Conservation (phyloP, 2,888 invertebrate genomes). For the Pristionchus entomophagus region DNA sequence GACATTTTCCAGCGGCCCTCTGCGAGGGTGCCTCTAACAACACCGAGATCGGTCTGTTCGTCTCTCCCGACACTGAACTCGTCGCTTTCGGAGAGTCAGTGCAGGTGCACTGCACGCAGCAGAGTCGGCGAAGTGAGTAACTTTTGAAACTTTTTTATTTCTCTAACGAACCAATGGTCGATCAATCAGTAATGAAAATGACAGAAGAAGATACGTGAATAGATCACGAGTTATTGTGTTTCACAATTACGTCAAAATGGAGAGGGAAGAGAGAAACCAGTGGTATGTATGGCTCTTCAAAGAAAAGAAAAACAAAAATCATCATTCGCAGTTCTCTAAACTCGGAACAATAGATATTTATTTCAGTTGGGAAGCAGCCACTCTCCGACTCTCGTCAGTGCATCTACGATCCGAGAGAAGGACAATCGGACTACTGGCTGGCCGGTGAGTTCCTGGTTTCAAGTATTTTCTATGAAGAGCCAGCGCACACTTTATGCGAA, state of each 20-base stretch:
- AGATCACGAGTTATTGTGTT: too few relatives aligned
- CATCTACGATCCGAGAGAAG: conserved; percentile 90
- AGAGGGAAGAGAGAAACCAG: too few relatives aligned
- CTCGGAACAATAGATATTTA: too few relatives aligned
- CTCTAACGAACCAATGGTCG: not conserved
- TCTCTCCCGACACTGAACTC: conserved; percentile 59
- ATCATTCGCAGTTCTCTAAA: too few relatives aligned
- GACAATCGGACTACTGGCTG: conserved; percentile 27
- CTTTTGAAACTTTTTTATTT: not conserved
- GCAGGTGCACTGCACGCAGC: conserved; percentile 70
- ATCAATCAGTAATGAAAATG: too few relatives aligned
- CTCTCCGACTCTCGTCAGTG: conserved; percentile 92
- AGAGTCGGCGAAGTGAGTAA: conserved; percentile 65
- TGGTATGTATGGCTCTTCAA: too few relatives aligned
- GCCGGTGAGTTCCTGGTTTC: conserved; percentile 11
- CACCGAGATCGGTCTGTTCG: conserved; percentile 71
- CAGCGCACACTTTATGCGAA: too few relatives aligned
- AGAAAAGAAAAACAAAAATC: too few relatives aligned
- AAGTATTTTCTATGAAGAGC: too few relatives aligned
- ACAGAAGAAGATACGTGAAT: too few relatives aligned
- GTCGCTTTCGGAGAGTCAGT: conserved; percentile 74
- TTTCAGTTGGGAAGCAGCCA: conserved; percentile 85
- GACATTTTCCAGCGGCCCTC: conserved; percentile 68
- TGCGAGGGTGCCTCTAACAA: conserved; percentile 74
- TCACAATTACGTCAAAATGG: too few relatives aligned